Percentiles rank a stretch among this genome's conserved stretches.
Conservation (phyloP, 2,797 vertebrate genomes). For the Limnodromus scolopaceus region DNA sequence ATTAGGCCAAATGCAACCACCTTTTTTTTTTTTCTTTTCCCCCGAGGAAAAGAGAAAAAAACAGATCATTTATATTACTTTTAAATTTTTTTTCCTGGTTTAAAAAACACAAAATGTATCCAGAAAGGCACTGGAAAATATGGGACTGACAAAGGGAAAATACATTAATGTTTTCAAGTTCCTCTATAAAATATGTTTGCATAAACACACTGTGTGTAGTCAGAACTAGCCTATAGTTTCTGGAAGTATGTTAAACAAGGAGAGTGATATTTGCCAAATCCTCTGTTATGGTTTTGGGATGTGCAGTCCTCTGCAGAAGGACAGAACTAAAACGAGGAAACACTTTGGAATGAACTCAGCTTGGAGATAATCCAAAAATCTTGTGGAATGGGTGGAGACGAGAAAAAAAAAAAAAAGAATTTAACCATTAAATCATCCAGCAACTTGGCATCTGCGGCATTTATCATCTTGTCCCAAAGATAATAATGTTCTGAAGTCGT, state of each 20-base stretch:
- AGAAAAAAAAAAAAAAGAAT: background rate
- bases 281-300: constrained; percentile 21
- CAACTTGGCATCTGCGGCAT: background rate
- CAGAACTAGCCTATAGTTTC: background rate
- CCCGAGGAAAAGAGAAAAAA: background rate
- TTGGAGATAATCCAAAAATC: constrained; percentile 43
- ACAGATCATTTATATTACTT: background rate
- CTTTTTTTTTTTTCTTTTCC: background rate
- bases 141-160: constrained; percentile 6
- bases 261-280: constrained; percentile 33
- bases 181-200: constrained; percentile 33
- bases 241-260: constrained; percentile 38
- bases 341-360: constrained; percentile 22
- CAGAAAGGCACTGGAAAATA: background rate
- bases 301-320: background rate
- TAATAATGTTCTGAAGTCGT: constrained; percentile 1
- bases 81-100: background rate
- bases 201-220: constrained; percentile 49
- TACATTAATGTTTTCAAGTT: constrained; percentile 21
- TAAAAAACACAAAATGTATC: background rate
- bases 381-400: constrained; percentile 31
- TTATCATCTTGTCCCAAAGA: constrained; percentile 23
- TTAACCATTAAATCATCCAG: constrained; percentile 65
- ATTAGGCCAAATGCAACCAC: background rate
- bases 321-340: constrained; percentile 40